These are phyloP conservation scores for Pterostichus niger DNA, from an alignment of 2,888 invertebrate genomes.

Conservation along the genomic window DNA sequence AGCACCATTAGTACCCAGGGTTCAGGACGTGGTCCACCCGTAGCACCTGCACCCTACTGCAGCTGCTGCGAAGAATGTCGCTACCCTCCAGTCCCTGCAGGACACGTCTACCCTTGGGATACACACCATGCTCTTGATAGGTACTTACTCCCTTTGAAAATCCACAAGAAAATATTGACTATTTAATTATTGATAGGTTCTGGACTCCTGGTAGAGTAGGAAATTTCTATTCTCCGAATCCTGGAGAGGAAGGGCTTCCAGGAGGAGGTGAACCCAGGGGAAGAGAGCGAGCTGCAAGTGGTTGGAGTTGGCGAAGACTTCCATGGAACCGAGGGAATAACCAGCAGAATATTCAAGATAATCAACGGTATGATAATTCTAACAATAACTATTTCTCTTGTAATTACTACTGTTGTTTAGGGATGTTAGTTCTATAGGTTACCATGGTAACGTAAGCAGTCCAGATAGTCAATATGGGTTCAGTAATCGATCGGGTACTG, in stretches of 20 bases:
- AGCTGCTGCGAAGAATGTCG: slow-evolving; percentile 87
- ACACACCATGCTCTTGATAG: slow-evolving; percentile 76
- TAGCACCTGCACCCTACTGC: slow-evolving; percentile 78
- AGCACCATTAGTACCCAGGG: slow-evolving; percentile 74
- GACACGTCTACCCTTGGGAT: slow-evolving; percentile 82
- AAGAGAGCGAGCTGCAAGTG: slow-evolving; percentile 75
- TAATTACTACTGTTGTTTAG: slow-evolving; percentile 13
- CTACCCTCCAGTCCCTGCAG: slow-evolving; percentile 79
- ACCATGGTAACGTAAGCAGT: slow-evolving; percentile 84
- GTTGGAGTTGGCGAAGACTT: slow-evolving; percentile 86
- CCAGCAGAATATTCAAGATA: slow-evolving; percentile 73
- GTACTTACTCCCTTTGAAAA: slow-evolving; percentile 78
- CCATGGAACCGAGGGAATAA: slow-evolving; percentile 84
- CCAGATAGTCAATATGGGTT: slow-evolving; percentile 92
- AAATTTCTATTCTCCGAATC: slow-evolving; percentile 92
- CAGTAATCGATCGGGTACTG: slow-evolving; percentile 77
- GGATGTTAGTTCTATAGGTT: slow-evolving; percentile 77
- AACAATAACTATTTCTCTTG: background rate
- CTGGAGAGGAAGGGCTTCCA: slow-evolving; percentile 79
- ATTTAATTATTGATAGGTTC: slow-evolving; percentile 74
- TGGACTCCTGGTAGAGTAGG: slow-evolving; percentile 85
- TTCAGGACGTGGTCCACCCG: slow-evolving; percentile 76
- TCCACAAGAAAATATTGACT: too few species aligned
- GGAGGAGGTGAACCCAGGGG: slow-evolving; percentile 71
- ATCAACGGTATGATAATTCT: slow-evolving; percentile 71